phyloP scores from a whole-genome alignment of 2,888 invertebrate genomes.

The Sepioteuthis lessoniana region DNA sequence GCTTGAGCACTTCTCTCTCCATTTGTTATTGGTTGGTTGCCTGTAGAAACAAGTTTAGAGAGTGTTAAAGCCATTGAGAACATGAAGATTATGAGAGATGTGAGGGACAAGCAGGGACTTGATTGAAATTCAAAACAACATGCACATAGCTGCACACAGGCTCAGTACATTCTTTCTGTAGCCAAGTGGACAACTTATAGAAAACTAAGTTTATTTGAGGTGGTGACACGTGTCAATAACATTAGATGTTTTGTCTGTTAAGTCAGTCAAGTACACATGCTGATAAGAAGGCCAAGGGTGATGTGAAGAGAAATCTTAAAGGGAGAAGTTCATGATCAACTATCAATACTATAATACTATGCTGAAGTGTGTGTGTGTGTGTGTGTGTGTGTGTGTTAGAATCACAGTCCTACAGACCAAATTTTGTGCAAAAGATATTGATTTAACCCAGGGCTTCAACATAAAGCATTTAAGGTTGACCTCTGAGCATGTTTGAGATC shows the following conservation, averaged over 20 bases:
- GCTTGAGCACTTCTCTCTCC: not conserved
- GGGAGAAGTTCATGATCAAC: not conserved
- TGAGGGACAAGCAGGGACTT: not conserved
- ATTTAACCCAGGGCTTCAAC: no score
- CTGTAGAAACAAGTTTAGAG: slow-evolving; percentile 38
- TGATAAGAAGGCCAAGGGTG: not conserved
- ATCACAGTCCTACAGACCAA: no score
- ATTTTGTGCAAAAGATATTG: no score
- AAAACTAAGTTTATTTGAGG: not conserved
- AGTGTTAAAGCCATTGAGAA: not conserved
- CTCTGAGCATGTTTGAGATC: no score
- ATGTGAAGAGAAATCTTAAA: not conserved
- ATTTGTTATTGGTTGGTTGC: slow-evolving; percentile 37
- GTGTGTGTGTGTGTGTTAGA: no score
- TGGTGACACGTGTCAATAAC: not conserved
- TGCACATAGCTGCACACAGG: not conserved
- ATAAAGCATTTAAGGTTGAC: no score
- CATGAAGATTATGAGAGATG: not conserved
- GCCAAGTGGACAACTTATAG: not conserved
- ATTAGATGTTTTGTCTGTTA: not conserved
- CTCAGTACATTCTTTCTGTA: not conserved
- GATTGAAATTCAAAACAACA: not conserved
- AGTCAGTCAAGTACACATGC: not conserved
- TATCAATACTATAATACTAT: not conserved
- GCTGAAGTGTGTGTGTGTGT: no score